A percentile compares a stretch with the other conserved stretches of the same genome.
Conservation (phyloP, 2,113 vertebrate species). For the Dolichallabes microphthalmus region DNA sequence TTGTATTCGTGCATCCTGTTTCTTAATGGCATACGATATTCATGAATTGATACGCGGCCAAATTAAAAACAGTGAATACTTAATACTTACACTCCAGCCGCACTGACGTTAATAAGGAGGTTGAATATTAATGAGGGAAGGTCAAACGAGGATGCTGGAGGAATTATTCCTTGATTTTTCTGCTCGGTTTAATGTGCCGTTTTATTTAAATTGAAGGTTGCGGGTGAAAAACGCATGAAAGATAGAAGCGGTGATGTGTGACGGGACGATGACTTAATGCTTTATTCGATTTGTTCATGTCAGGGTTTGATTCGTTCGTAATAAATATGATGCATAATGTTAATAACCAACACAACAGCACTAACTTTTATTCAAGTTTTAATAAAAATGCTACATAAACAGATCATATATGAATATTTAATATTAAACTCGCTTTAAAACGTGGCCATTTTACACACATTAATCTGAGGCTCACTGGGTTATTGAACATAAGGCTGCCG, state of each 20-base stretch:
- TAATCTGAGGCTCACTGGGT: constrained; percentile 23
- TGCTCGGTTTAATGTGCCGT: constrained; percentile 20
- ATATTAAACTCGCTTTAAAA: background rate
- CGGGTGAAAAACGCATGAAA: background rate
- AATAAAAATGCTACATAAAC: background rate
- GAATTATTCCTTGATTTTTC: constrained; percentile 22
- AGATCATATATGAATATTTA: background rate
- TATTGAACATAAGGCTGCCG: constrained; percentile 7
- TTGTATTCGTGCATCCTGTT: background rate
- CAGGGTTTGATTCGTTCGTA: background rate
- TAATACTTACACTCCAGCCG: constrained; percentile 6
- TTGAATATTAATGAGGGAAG: constrained; percentile 23
- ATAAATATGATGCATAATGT: background rate
- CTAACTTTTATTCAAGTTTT: constrained; percentile 32
- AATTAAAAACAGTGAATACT: background rate
- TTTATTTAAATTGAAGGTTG: constrained; percentile 6
- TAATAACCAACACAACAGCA: constrained; percentile 23
- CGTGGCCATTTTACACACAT: constrained; percentile 18
- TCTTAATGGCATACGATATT: background rate
- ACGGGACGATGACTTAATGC: background rate
- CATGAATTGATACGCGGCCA: background rate
- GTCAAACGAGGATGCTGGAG: constrained; percentile 28
- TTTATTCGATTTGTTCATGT: background rate
- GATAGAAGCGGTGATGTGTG: background rate
- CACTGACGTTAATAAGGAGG: background rate